phyloP scores from a whole-genome alignment of 92 coral and sea anemone genomes.

The Palythoa caribaeorum region DNA sequence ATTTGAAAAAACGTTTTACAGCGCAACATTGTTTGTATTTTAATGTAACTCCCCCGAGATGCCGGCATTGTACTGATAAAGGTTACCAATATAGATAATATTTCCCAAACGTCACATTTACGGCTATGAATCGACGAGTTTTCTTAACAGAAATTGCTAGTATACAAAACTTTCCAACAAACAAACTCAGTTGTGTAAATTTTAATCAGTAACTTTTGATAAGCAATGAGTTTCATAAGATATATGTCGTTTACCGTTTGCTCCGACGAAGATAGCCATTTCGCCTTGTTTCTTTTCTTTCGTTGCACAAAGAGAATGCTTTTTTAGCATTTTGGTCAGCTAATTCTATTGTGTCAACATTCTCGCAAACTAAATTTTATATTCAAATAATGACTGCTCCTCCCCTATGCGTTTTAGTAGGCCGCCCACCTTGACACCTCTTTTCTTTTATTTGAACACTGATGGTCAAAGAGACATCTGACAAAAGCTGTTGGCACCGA shows the following conservation, averaged over 20 bases:
- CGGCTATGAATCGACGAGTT: constrained; percentile 2
- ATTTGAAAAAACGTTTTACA: neutral
- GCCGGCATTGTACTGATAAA: constrained; percentile 18
- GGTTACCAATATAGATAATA: constrained; percentile 28
- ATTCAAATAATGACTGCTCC: constrained; percentile 29
- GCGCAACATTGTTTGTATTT: neutral
- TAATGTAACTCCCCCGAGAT: constrained; percentile 7
- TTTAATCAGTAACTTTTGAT: too few relatives aligned
- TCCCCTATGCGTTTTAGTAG: neutral
- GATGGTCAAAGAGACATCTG: neutral
- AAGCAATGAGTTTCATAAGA: too few relatives aligned
- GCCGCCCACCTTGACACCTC: constrained; percentile 28
- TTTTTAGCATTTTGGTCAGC: neutral
- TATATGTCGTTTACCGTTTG: neutral
- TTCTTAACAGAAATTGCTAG: constrained; percentile 31
- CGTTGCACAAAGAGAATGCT: neutral
- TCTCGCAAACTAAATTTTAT: constrained; percentile 3
- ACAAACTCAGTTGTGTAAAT: neutral
- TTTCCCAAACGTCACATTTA: constrained; percentile 25
- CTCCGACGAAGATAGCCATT: neutral
- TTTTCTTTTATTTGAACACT: constrained; percentile 4
- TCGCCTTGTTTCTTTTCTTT: neutral
- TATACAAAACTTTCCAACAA: neutral
- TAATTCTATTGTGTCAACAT: constrained; percentile 18
- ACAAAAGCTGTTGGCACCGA: constrained; percentile 24